phyloP scores from a whole-genome alignment of 2,113 vertebrate genomes.

The Bungarus multicinctus region DNA sequence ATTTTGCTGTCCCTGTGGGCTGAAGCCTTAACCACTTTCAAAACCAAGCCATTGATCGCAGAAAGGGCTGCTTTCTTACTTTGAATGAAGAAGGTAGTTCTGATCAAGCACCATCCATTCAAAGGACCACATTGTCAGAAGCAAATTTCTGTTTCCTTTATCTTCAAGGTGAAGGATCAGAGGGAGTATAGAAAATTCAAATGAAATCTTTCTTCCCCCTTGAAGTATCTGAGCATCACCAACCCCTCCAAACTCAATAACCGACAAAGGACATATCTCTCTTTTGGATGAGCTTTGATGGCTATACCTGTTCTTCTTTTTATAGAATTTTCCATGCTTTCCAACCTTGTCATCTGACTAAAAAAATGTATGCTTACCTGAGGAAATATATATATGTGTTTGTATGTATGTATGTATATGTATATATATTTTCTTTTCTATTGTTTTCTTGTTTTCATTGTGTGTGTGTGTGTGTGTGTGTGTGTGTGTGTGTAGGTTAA shows the following conservation, averaged over 20 bases:
- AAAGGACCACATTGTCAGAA: not conserved
- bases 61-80: not conserved
- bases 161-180: slow-evolving; percentile 12
- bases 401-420: too few relatives aligned
- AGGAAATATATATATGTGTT: too few relatives aligned
- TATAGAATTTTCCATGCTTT: not conserved
- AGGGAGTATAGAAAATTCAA: not conserved
- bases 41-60: not conserved
- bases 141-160: not conserved
- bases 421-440: too few relatives aligned
- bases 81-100: not conserved
- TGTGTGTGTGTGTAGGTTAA: not conserved
- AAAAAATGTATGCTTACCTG: not conserved
- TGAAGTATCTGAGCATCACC: not conserved
- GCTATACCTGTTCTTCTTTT: not conserved
- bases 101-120: not conserved
- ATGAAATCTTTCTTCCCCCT: not conserved
- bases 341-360: not conserved
- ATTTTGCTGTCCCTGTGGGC: not conserved
- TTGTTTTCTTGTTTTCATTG: too few relatives aligned
- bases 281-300: not conserved
- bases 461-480: too few relatives aligned
- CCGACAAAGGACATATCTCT: not conserved
- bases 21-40: not conserved
- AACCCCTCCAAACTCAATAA: not conserved